Percentiles rank a stretch among this genome's conserved stretches.
phyloP scores from a whole-genome alignment of 2,797 vertebrate genomes.

The Molossus alvarezi region DNA sequence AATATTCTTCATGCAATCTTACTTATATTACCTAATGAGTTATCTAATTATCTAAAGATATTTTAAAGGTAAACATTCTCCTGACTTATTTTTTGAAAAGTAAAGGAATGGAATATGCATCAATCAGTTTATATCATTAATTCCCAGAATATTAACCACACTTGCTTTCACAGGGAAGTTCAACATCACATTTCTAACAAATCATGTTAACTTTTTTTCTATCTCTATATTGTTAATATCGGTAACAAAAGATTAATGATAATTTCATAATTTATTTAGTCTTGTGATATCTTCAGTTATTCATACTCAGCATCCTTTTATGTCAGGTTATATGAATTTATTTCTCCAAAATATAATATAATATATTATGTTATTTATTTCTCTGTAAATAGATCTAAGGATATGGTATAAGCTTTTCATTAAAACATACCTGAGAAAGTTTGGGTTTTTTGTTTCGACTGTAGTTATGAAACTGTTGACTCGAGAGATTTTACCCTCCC shows the following conservation, averaged over 20 bases:
- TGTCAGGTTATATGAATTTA: not conserved
- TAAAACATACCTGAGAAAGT: conserved; percentile 39
- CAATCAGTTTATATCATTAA: not conserved
- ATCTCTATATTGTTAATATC: not conserved
- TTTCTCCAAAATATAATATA: not conserved
- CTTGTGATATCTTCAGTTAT: not conserved
- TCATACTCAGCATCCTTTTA: not conserved
- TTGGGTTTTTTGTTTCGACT: not conserved
- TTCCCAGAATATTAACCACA: not conserved
- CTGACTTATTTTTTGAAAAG: not conserved
- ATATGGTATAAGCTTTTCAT: not conserved
- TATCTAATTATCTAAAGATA: conserved; percentile 17
- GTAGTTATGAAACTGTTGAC: not conserved
- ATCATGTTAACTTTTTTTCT: conserved; percentile 8
- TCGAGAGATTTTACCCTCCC: not conserved
- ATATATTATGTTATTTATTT: not conserved
- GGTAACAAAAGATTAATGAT: conserved; percentile 1
- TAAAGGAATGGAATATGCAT: not conserved
- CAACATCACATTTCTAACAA: not conserved
- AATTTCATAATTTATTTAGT: conserved; percentile 1
- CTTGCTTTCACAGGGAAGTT: not conserved
- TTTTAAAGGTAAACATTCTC: not conserved
- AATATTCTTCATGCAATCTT: conserved; percentile 17
- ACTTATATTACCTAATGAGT: conserved; percentile 24
- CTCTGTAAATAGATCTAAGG: conserved; percentile 17